phyloP scores from a whole-genome alignment of 2,113 vertebrate genomes.

The Cichladusa arquata region DNA sequence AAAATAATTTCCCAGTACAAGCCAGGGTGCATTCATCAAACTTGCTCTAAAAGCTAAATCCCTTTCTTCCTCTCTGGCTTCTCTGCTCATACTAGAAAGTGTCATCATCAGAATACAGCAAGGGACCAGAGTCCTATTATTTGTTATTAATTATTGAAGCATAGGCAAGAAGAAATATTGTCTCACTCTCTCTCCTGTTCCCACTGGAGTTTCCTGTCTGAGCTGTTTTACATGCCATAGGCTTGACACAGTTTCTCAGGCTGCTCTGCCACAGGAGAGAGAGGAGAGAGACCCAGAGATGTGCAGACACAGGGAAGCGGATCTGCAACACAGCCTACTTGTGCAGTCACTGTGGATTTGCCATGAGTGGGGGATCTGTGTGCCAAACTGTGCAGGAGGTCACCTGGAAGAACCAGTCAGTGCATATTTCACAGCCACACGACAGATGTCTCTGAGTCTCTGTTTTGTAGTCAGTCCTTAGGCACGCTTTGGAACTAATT shows the following conservation, averaged over 20 bases:
- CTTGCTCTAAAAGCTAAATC: background rate
- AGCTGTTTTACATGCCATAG: background rate
- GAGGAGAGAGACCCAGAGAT: background rate
- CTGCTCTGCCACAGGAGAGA: background rate
- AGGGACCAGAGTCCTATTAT: background rate
- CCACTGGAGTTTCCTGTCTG: background rate
- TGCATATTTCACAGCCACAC: background rate
- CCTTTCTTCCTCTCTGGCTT: background rate
- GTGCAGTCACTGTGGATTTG: background rate
- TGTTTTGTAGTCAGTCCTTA: background rate
- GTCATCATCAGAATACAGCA: background rate
- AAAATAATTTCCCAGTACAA: background rate
- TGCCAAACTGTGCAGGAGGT: rapidly evolving
- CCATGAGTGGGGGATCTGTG: background rate
- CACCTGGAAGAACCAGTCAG: background rate
- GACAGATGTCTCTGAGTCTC: background rate
- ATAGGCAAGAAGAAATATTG: background rate
- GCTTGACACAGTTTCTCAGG: background rate
- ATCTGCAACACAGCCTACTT: background rate
- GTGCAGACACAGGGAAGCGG: background rate
- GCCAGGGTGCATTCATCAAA: background rate
- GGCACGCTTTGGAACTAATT: background rate
- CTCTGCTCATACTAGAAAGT: background rate
- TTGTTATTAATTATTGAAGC: conserved; percentile 12
- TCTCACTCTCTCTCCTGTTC: background rate